Base-by-base conservation (phyloP, 2,888 invertebrate genomes). In the Limulus polyphemus region DNA sequence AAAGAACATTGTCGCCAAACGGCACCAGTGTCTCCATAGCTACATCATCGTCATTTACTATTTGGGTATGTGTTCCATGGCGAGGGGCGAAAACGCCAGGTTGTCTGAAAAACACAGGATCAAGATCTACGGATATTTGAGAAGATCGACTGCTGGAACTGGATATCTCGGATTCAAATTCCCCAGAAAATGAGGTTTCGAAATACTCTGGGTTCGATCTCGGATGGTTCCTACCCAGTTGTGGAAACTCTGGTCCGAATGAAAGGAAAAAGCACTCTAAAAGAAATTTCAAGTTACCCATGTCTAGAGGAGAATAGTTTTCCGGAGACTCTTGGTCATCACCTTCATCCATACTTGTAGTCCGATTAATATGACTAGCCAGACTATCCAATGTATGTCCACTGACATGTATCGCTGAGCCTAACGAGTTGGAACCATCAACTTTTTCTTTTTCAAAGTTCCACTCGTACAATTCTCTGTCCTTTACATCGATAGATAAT, bases 251-350 rank as follows among this genome's bases (percentile, higher is more conserved):
- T n/a, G 61, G 62, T 11, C 62, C 63, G 55, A 60, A 64, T 16
- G 67, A 66, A n/a, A 66, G 52, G 16, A 68, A 63, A 50, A 69
- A 68, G 48, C 65, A 67, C 52, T 69, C 69, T 12, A 69, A 54
- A 10, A 65, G 55, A 61, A 65, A 63, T 47, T 59, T 59, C 12
- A 65, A 46, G 17, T 63, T 62, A 16, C 59, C 58, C 55, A 62
- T 63, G 54, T 54, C 54, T 16, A 13, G 32, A 11, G 54, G 32
- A 54, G 32, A 54, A 54, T 51, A 11, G 54, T 16, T 14, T n/a
- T n/a, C 54, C 54, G 11, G 14, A 16, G 54, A 17, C 54, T 14
- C 32, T n/a, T 54, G 4, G 51, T 32, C 32, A 32, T 32, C 32
- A 32, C 7, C 32, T 32, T 32, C 32, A 32, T 32, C 32, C 32